Conservation (phyloP, 2,797 vertebrate species). For the Enteromius argenteus region DNA sequence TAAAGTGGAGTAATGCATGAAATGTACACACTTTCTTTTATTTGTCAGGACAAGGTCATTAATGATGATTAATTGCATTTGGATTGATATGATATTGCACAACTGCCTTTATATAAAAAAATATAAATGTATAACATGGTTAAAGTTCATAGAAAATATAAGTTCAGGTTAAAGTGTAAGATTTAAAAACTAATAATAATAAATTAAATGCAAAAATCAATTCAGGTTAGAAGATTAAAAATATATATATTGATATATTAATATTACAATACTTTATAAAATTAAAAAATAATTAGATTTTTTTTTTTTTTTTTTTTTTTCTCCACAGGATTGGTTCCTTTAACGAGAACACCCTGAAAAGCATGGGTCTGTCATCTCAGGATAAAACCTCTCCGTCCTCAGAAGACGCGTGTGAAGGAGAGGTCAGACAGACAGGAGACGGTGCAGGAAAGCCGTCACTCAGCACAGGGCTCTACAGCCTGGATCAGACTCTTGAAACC, state of each 20-base stretch:
- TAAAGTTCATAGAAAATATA: not conserved
- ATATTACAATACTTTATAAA: too few relatives aligned
- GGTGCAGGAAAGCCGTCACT: constrained; percentile 65
- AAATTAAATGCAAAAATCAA: not conserved
- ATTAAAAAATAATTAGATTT: too few relatives aligned
- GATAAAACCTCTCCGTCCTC: constrained; percentile 59
- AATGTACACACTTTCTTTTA: not conserved
- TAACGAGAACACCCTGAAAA: constrained; percentile 72
- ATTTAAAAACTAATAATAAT: not conserved
- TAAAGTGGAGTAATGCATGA: not conserved
- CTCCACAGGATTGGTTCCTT: constrained; percentile 70
- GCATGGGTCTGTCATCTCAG: constrained; percentile 67
- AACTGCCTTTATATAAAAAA: not conserved
- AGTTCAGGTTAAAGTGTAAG: not conserved
- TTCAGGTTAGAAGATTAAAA: not conserved
- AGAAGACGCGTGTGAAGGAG: constrained; percentile 32
- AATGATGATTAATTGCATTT: not conserved
- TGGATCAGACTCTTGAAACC: constrained; percentile 83
- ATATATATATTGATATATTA: too few relatives aligned
- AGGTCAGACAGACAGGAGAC: constrained; percentile 8
- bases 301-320: not conserved
- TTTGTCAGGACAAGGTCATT: not conserved
- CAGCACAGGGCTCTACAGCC: constrained; percentile 82
- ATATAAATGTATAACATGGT: not conserved
- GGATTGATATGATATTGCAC: not conserved